Evolutionary conservation across 2,113 vertebrate genomes (phyloP).

Genomic region (Silurus asotus): DNA sequence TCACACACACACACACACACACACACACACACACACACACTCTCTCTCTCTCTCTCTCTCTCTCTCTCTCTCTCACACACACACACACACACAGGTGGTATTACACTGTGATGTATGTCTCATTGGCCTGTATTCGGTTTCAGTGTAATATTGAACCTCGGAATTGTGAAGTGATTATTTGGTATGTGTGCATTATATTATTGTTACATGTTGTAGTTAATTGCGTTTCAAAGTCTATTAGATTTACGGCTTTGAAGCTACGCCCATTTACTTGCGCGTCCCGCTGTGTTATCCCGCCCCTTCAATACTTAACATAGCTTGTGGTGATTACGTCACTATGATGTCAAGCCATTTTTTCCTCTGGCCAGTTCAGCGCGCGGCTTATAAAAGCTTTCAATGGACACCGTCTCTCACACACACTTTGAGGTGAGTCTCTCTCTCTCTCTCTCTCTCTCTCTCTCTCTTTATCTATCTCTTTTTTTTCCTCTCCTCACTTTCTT

Average conservation of each 20-base stretch:
- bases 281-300: background rate
- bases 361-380: background rate
- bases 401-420: background rate
- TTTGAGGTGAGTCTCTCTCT: background rate
- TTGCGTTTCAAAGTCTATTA: background rate
- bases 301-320: background rate
- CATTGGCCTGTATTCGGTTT: background rate
- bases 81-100: background rate
- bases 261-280: background rate
- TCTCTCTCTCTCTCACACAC: background rate
- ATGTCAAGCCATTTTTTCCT: background rate
- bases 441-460: background rate
- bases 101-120: too few relatives aligned
- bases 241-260: background rate
- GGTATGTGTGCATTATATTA: background rate
- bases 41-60: too few relatives aligned
- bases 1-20: background rate
- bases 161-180: too few relatives aligned
- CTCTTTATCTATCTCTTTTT: too few relatives aligned
- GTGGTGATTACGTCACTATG: background rate
- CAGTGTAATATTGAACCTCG: too few relatives aligned
- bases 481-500: too few relatives aligned
- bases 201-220: background rate
- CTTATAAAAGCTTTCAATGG: background rate
- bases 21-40: background rate